These are phyloP conservation scores for Clepsis dumicolana DNA, from an alignment of 2,888 invertebrate genomes.

Conservation along the genomic window DNA sequence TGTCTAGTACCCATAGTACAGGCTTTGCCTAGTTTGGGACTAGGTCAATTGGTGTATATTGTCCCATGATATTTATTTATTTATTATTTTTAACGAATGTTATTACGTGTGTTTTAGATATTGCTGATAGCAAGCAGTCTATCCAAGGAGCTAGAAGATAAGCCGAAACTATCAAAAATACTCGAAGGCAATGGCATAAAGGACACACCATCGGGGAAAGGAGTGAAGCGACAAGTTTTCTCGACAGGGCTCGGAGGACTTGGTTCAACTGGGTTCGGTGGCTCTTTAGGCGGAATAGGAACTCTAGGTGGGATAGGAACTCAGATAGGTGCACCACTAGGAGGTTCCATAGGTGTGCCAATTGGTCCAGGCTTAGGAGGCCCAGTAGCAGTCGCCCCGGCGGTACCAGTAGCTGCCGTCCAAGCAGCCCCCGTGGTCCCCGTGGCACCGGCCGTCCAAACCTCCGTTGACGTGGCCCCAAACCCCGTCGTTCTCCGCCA, in stretches of 20 bases:
- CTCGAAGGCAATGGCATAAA: conserved; percentile 71
- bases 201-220: conserved; percentile 67
- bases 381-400: conserved; percentile 50
- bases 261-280: conserved; percentile 15
- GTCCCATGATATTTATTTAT: too few relatives aligned
- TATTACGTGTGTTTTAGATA: too few relatives aligned
- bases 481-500: conserved; percentile 79
- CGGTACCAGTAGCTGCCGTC: conserved; percentile 51
- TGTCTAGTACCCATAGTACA: too few relatives aligned
- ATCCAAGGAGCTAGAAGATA: conserved; percentile 66
- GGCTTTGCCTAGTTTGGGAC: too few relatives aligned
- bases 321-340: conserved; percentile 30
- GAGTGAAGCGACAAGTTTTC: conserved; percentile 70
- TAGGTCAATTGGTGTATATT: too few relatives aligned
- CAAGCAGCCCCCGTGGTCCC: conserved; percentile 47
- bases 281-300: not conserved
- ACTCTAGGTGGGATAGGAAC: conserved; percentile 18
- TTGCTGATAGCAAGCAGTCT: conserved; percentile 72
- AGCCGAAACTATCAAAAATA: conserved; percentile 69
- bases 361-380: conserved; percentile 35
- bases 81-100: too few relatives aligned
- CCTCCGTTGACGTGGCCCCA: conserved; percentile 73
- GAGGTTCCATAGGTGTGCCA: conserved; percentile 36
- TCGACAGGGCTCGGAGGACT: conserved; percentile 50
- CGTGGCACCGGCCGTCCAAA: conserved; percentile 63